Percentiles rank a stretch among this genome's conserved stretches.
Evolutionary conservation across 2,797 vertebrate genomes (phyloP).

Genomic region (Loris lydekkerianus): DNA sequence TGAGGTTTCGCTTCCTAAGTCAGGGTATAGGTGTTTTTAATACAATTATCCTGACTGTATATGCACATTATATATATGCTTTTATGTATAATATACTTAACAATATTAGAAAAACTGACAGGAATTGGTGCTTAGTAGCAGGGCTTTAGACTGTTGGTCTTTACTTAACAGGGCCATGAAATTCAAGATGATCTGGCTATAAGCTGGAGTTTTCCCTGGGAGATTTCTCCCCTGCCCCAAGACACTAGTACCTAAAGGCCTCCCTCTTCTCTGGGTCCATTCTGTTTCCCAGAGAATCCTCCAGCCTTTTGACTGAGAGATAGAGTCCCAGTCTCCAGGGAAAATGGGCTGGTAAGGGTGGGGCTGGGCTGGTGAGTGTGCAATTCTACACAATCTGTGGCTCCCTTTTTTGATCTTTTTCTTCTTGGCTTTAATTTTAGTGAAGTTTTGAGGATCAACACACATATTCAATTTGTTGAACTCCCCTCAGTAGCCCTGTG

Average conservation of each 20-base stretch:
- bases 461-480: background rate
- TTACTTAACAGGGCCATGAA: background rate
- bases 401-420: background rate
- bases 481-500: background rate
- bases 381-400: background rate
- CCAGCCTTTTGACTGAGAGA: background rate
- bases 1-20: background rate
- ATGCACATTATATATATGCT: background rate
- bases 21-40: conserved; percentile 34
- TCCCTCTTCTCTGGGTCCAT: background rate
- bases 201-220: background rate
- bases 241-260: background rate
- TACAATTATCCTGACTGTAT: background rate
- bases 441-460: conserved; percentile 12
- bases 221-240: background rate
- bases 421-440: background rate
- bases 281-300: background rate
- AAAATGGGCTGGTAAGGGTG: background rate
- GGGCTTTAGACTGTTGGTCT: background rate
- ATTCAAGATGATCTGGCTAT: background rate
- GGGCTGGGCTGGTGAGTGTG: accelerated
- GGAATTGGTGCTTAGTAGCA: background rate
- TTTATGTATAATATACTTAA: background rate
- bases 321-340: background rate
- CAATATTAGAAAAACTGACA: background rate